phyloP scores from a whole-genome alignment of 2,888 invertebrate species.

The Cremastinae sp. region DNA sequence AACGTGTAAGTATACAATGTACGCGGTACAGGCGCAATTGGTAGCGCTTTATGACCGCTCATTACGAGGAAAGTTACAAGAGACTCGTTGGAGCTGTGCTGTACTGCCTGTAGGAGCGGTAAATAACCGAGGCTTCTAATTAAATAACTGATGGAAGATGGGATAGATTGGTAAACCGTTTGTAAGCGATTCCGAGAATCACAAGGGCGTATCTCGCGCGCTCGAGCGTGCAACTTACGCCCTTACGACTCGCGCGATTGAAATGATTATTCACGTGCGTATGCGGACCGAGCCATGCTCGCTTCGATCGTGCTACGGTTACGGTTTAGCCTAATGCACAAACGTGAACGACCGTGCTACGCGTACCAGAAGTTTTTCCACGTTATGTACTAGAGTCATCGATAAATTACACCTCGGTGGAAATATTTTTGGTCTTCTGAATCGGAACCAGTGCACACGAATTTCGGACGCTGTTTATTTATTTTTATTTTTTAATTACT shows the following conservation, averaged over 20 bases:
- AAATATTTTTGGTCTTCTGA: neutral
- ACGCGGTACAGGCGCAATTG: constrained; percentile 34
- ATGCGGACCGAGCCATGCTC: neutral
- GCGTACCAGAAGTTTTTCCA: constrained; percentile 6
- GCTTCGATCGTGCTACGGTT: constrained; percentile 20
- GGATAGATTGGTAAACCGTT: constrained; percentile 53
- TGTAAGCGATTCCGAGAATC: neutral
- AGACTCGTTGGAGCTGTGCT: constrained; percentile 44
- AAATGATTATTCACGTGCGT: neutral
- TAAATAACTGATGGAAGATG: constrained; percentile 67
- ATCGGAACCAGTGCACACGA: too few relatives aligned
- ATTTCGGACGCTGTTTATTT: too few relatives aligned
- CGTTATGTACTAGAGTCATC: neutral
- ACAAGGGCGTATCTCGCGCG: constrained; percentile 6
- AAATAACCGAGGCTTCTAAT: constrained; percentile 67
- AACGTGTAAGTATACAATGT: neutral
- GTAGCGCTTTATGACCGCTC: constrained; percentile 62
- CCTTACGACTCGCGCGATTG: neutral
- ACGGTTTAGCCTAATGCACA: neutral
- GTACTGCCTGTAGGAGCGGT: constrained; percentile 41
- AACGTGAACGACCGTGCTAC: constrained; percentile 17
- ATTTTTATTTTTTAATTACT: neutral
- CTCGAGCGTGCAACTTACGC: neutral
- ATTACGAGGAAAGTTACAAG: constrained; percentile 71
- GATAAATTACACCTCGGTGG: constrained; percentile 17